phyloP scores from a whole-genome alignment of 92 coral and sea anemone genomes.

The Anthopleura xanthogrammica region DNA sequence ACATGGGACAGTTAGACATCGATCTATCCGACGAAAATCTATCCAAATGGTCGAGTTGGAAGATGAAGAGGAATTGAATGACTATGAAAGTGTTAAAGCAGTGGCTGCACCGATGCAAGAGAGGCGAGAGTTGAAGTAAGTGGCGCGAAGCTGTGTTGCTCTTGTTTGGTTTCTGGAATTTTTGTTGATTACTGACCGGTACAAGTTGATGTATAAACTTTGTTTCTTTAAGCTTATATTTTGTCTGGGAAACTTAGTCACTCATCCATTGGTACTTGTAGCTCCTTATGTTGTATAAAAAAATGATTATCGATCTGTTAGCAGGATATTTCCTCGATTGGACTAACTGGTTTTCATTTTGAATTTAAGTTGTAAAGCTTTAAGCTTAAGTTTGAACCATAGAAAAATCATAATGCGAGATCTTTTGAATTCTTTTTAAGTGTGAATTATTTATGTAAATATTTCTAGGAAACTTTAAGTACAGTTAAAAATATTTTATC shows the following conservation, averaged over 20 bases:
- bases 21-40: constrained; percentile 14
- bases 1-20: constrained; percentile 35
- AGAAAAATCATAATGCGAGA: too few relatives aligned
- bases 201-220: neutral
- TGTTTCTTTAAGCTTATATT: neutral
- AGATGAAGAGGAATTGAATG: constrained; percentile 9
- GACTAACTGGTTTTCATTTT: too few relatives aligned
- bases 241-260: neutral
- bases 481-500: too few relatives aligned
- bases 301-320: too few relatives aligned
- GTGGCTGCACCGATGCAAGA: constrained; percentile 60
- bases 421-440: too few relatives aligned
- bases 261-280: neutral
- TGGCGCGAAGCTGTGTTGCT: neutral
- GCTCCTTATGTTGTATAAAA: neutral
- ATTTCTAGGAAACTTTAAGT: too few relatives aligned
- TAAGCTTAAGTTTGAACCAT: too few relatives aligned
- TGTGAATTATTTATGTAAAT: too few relatives aligned
- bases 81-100: constrained; percentile 40
- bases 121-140: constrained; percentile 53
- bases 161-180: neutral
- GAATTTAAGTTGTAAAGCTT: too few relatives aligned
- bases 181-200: neutral
- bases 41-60: constrained; percentile 21
- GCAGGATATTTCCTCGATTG: too few relatives aligned